Conservation (phyloP, 2,888 invertebrate species). For the Cheilosia grossa region DNA sequence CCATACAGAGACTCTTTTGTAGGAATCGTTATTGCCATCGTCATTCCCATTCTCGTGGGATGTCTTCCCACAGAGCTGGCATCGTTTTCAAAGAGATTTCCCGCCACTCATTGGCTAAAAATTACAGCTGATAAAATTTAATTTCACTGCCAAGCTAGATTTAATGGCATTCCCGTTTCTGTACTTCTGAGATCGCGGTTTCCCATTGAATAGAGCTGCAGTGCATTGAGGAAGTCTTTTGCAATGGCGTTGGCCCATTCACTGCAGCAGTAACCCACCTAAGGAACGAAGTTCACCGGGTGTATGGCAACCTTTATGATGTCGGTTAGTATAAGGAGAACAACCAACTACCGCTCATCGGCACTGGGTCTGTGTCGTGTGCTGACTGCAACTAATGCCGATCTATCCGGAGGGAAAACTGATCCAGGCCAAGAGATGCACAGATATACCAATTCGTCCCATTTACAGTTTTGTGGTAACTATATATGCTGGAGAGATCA, state of each 20-base stretch:
- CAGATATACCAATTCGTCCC: constrained; percentile 23
- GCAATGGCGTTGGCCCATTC: constrained; percentile 18
- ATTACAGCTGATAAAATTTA: constrained; percentile 70
- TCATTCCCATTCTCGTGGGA: constrained; percentile 21
- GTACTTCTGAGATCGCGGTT: constrained; percentile 12
- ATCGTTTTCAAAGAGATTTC: constrained; percentile 38
- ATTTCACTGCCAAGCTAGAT: constrained; percentile 66
- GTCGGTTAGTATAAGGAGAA: constrained; percentile 48
- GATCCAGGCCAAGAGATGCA: constrained; percentile 50
- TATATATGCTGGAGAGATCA: constrained; percentile 6
- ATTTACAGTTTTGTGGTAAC: constrained; percentile 23
- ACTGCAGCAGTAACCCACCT: constrained; percentile 43
- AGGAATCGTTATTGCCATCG: constrained; percentile 53
- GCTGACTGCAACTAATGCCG: constrained; percentile 27
- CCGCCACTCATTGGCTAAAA: constrained; percentile 43
- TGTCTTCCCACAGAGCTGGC: constrained; percentile 1
- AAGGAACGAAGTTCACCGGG: constrained; percentile 38
- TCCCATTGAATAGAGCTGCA: constrained; percentile 20
- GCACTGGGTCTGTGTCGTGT: constrained; percentile 24
- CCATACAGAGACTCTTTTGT: constrained; percentile 10
- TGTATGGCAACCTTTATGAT: constrained; percentile 31
- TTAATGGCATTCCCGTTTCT: constrained; percentile 49
- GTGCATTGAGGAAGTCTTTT: constrained; percentile 17
- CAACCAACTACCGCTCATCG: constrained; percentile 24
- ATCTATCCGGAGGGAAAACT: constrained; percentile 33